Conservation (phyloP, 2,113 vertebrate species). For the Zosterops lateralis region DNA sequence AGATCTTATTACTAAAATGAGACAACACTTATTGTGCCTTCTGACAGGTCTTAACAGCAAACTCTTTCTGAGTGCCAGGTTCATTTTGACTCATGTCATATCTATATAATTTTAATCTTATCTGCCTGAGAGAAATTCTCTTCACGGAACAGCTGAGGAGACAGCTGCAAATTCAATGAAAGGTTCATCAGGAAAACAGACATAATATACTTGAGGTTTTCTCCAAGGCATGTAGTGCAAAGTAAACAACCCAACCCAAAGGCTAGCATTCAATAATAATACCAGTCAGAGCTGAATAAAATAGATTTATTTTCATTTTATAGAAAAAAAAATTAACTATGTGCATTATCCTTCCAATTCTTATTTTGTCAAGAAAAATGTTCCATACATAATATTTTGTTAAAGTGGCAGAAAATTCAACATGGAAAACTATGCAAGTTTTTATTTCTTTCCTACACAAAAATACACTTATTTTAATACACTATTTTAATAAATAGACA, state of each 20-base stretch:
- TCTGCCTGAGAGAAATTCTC: not conserved
- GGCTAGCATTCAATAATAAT: not conserved
- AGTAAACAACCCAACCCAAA: not conserved
- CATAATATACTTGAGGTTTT: not conserved
- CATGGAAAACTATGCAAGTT: not conserved
- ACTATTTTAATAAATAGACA: too few relatives aligned
- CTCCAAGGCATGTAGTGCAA: not conserved
- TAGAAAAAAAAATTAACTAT: too few relatives aligned
- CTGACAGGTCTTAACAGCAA: not conserved
- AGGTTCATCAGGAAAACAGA: not conserved
- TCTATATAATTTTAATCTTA: not conserved
- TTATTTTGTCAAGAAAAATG: not conserved
- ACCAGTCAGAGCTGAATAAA: not conserved
- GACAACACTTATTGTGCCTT: not conserved
- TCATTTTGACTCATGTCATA: not conserved
- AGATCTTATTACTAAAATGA: not conserved
- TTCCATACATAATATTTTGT: not conserved
- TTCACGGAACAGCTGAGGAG: not conserved
- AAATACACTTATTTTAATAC: not conserved
- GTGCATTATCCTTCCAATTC: rapidly evolving
- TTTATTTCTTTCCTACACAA: not conserved
- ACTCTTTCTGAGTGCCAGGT: not conserved
- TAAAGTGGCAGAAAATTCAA: not conserved
- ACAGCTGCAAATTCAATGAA: not conserved
- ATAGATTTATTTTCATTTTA: not conserved